phyloP scores from a whole-genome alignment of 2,113 vertebrate species.

The Notothenia coriiceps region DNA sequence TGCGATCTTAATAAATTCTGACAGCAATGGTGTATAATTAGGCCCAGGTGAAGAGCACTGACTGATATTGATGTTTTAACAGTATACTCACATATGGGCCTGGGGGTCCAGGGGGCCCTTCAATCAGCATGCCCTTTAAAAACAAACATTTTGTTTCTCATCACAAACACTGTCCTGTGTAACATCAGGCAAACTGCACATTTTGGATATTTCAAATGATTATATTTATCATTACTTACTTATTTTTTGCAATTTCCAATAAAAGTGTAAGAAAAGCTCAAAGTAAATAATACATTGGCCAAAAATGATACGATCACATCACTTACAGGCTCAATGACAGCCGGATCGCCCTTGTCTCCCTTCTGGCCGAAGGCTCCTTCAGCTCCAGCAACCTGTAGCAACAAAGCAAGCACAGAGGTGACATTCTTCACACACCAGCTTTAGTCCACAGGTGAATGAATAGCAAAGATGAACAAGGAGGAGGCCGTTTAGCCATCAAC shows the following conservation, averaged over 20 bases:
- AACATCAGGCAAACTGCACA: neutral
- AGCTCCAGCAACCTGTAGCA: conserved; percentile 86
- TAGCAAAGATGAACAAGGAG: conserved; percentile 9
- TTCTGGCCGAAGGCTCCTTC: conserved; percentile 90
- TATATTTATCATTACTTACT: too few species aligned
- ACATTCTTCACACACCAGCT: conserved; percentile 41
- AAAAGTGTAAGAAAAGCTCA: too few species aligned
- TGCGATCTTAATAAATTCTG: neutral
- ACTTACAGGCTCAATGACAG: conserved; percentile 97
- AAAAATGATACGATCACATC: neutral
- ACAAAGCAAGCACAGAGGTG: conserved; percentile 51
- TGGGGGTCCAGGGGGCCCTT: conserved; percentile 91
- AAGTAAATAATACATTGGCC: neutral
- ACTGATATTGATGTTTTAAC: neutral
- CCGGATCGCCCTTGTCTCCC: conserved; percentile 96
- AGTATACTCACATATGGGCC: conserved; percentile 90
- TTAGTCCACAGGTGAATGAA: conserved; percentile 4
- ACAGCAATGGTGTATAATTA: neutral
- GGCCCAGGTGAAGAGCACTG: neutral
- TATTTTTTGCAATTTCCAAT: neutral
- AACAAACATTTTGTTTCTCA: conserved; percentile 41
- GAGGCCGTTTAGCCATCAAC: conserved; percentile 7
- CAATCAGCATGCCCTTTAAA: conserved; percentile 95
- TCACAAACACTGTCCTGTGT: neutral
- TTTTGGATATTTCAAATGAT: too few species aligned